Evolutionary conservation across 1,140 invertebrate genomes (phyloP).

Genomic region (Aleiodes sp.): DNA sequence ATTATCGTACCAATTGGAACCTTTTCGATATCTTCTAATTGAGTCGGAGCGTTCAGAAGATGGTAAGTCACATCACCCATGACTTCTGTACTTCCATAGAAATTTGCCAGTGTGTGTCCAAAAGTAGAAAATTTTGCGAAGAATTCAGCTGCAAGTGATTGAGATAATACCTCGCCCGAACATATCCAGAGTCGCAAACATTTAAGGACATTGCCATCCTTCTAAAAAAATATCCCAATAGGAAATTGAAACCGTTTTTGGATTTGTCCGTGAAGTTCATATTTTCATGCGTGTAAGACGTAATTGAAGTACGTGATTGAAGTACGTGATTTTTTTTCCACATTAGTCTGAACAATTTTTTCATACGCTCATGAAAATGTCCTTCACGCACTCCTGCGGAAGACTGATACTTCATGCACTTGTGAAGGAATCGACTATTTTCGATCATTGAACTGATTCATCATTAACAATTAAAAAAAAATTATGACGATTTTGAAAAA

Average conservation of each 20-base stretch:
- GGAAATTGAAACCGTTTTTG: neutral
- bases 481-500: too few relatives aligned
- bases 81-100: conserved; percentile 90
- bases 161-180: conserved; percentile 80
- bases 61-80: conserved; percentile 84
- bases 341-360: too few relatives aligned
- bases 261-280: neutral
- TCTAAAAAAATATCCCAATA: conserved; percentile 44
- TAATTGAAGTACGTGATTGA: too few relatives aligned
- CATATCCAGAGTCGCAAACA: conserved; percentile 81
- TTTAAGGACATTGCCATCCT: conserved; percentile 60
- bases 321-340: too few relatives aligned
- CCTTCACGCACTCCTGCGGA: too few relatives aligned
- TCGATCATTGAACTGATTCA: too few relatives aligned
- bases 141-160: conserved; percentile 76
- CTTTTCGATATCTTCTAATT: conserved; percentile 72
- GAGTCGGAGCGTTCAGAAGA: conserved; percentile 61
- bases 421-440: too few relatives aligned
- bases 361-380: too few relatives aligned
- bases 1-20: conserved; percentile 80
- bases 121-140: conserved; percentile 73
- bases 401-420: too few relatives aligned
- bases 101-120: conserved; percentile 78
- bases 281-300: too few relatives aligned
- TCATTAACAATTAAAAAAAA: too few relatives aligned